Base-by-base conservation (phyloP, 2,113 vertebrate genomes). In the Phodopus roborovskii region DNA sequence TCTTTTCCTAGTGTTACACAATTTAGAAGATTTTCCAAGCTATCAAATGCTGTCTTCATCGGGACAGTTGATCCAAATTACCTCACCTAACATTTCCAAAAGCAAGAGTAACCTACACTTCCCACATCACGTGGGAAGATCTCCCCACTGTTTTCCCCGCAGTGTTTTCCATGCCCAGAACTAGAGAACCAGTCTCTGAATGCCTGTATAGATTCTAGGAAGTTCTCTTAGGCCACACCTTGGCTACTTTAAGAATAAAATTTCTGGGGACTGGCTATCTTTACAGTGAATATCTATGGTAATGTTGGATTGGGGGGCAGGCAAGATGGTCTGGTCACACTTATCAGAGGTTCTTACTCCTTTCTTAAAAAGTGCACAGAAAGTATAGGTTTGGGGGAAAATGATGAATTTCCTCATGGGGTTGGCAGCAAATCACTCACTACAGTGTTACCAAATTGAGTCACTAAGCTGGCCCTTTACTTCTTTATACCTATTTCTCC, bases 1-100 rank as follows among this genome's bases (percentile, higher is more conserved):
- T 88, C 81, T 90, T 92, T 90, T 66, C 39, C 20, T 79, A 39
- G 77, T 85, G 73, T 88, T 60, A 77, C 30, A 94, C 84, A 56
- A 68, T 78, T 92, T 71, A 86, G 66, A 94, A 26, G 28, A 75
- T 81, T 58, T 95, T 66, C 68, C 60, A 33, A 91, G 56, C 0
- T 66, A 84, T 89, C 56, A 88, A 64, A 48, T 36, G 42, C n/a
- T 64, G 64, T 91, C 64, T 58, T 84, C 48, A 94, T 60, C 3
- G 50, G 64, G 45, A 81, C 13, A 89, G 39, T 39, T 77, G 68
- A 89, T 87, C 45, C 17, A 64, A 74, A 94, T 77, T 20, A 88
- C 56, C 12, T 90, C 45, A 39, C 19, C 60, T 92, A 68, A 5
- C 30, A 73, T 45, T 89, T 94, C 19, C 78, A 78, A 93, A 81